Evolutionary conservation across 2,888 invertebrate genomes (phyloP).

Genomic region (Ferdinandea cuprea): DNA sequence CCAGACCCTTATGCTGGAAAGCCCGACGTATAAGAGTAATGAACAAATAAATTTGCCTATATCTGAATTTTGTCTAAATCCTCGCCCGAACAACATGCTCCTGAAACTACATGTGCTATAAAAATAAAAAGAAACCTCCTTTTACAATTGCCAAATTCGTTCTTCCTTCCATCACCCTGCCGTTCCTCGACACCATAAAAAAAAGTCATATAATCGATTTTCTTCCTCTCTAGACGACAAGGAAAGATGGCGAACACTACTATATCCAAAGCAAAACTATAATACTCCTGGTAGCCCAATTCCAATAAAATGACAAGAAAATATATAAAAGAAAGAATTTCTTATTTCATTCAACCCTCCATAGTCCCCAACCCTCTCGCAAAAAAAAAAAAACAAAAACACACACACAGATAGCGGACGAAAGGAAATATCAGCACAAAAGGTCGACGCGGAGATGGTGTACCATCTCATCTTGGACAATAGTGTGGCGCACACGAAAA

Average conservation of each 20-base stretch:
- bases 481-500: slow-evolving; percentile 24
- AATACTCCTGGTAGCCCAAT: slow-evolving; percentile 71
- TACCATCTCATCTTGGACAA: slow-evolving; percentile 64
- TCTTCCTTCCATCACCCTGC: slow-evolving; percentile 18
- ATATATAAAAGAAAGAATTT: slow-evolving; percentile 57
- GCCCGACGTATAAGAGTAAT: slow-evolving; percentile 61
- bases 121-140: slow-evolving; percentile 45
- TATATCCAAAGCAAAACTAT: slow-evolving; percentile 43
- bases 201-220: slow-evolving; percentile 69
- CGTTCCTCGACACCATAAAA: not conserved
- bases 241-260: slow-evolving; percentile 60
- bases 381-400: not conserved
- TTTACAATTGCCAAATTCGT: slow-evolving; percentile 66
- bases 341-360: slow-evolving; percentile 37
- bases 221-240: slow-evolving; percentile 38
- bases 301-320: slow-evolving; percentile 69
- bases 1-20: slow-evolving; percentile 1
- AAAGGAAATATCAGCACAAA: slow-evolving; percentile 33
- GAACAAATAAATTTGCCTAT: slow-evolving; percentile 56
- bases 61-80: not conserved
- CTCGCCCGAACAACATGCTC: slow-evolving; percentile 20
- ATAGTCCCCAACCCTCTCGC: not conserved
- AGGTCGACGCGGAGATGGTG: slow-evolving; percentile 52
- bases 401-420: slow-evolving; percentile 17
- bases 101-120: slow-evolving; percentile 32